A percentile compares a stretch with the other conserved stretches of the same genome.
Evolutionary conservation across 2,888 invertebrate species (phyloP).

Genomic region (Ophraella communa): DNA sequence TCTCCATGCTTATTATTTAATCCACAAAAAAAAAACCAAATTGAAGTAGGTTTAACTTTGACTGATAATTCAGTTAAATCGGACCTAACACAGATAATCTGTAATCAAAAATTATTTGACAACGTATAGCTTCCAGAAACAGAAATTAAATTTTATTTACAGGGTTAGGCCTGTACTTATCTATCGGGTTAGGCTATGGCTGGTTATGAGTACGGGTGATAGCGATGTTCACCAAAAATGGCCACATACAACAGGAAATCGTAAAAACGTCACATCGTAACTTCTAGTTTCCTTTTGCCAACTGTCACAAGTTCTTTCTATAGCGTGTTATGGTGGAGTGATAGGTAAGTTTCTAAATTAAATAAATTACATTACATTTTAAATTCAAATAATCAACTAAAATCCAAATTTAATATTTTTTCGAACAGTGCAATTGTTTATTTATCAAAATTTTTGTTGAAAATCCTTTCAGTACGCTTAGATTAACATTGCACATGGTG

Average conservation of each 20-base stretch:
- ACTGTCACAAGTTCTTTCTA: slow-evolving; percentile 41
- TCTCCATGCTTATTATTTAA: too few species aligned
- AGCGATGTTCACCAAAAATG: background rate
- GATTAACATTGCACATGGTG: slow-evolving; percentile 18
- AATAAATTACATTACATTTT: slow-evolving; percentile 17
- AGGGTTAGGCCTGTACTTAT: too few species aligned
- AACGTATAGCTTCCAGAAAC: too few species aligned
- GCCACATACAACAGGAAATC: background rate
- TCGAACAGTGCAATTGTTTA: background rate
- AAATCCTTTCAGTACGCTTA: background rate
- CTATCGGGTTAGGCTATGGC: too few species aligned
- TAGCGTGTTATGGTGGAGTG: slow-evolving; percentile 57
- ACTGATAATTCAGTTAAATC: too few species aligned
- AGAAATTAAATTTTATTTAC: too few species aligned
- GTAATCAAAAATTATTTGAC: too few species aligned
- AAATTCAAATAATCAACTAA: background rate
- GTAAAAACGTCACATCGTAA: background rate
- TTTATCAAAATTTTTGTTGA: background rate
- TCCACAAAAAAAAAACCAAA: too few species aligned
- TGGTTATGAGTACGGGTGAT: too few species aligned
- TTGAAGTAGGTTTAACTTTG: too few species aligned
- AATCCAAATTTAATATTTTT: background rate
- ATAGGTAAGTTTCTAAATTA: slow-evolving; percentile 47
- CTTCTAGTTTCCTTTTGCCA: slow-evolving; percentile 25
- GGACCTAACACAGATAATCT: too few species aligned